Evolutionary conservation across 1,140 invertebrate genomes (phyloP), one percentile per base, ranked within the genome.

Genomic region (Paraescarpia echinospica): DNA sequence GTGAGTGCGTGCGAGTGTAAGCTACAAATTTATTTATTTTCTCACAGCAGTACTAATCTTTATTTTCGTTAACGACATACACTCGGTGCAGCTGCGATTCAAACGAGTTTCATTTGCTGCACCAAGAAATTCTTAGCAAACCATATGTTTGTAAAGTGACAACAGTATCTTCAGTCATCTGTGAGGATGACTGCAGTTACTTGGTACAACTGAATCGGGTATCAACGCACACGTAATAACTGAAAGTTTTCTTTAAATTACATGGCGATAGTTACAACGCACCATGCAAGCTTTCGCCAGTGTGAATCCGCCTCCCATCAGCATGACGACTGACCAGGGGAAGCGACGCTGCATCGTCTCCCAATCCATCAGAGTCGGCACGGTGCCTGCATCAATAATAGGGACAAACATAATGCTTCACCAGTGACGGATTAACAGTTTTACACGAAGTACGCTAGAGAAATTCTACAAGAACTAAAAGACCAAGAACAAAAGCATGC

Each of bases 251-350:
- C 4, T 41, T 12, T 41, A 8, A 14, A 35, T 12, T 48, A 27
- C 35, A 22, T 35, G 34, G 34, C 48, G 34, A 8, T 6, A 91
- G 41, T 18, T 31, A 33, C 89, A 34, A 90, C 41, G 18, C 48
- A 94, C 94, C 93, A 93, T 91, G 92, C 93, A 93, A 9, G 92
- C 94, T 35, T 94, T 93, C 0, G 98, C 98, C 33, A 99, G 96
- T 0, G 98, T 98, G 95, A 99, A 98, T 0, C 98, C 98, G 91
- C 98, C 98, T 51, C 98, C 97, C 5, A 96, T 92, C 12, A 96
- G 94, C 0, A 96, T 77, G 8, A 97, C 94, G 4, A 96, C 94
- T 34, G 95, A 96, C 96, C 96, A 97, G 0, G 96, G 95, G 5
- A 96, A 93, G 91, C 95, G 95, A 41, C 94, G 91, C 34, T 95